Evolutionary conservation across 2,113 vertebrate genomes (phyloP), one percentile per base, ranked within the genome.

Genomic region (Megalops atlanticus): DNA sequence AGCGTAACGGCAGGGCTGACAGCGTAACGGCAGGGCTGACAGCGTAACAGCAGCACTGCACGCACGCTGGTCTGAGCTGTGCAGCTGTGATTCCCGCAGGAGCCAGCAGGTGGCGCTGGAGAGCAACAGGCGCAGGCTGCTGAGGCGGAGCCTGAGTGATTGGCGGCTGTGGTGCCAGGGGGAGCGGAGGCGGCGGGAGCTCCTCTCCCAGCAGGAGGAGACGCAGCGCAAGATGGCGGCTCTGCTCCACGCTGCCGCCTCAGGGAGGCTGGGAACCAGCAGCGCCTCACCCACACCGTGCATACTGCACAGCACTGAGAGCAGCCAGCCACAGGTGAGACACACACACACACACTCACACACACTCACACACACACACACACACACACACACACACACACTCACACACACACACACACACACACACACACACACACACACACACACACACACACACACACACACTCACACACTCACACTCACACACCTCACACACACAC

Each of bases 201-300:
- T 97, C 78, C 90, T 94, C 24, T 76, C 84, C 6, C 90, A 87
- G 80, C 96, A 95, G 70, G 92, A 96, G 73, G 92, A 97, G 89
- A 98, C 85, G 0, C 93, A 90, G 33, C 91, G 78, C 84, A 99
- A 96, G 90, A 97, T 98, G 95, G 91, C 91, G 3, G 92, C 93
- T 76, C 89, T 98, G 81, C 92, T 99, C 58, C 83, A 89, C 15
- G 94, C 94, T 36, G 92, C 92, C 2, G 88, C 92, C 18, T 87
- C 86, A 21, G 91, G 95, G 49, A 94, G 90, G 75, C 85, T 94
- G 33, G 71, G 33, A 11, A 35, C 78, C 35, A 83, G 73, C 78
- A 58, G 7, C 27, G 83, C 70, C 40, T 69, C 70, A 36, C 11
- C 70, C 4, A 80, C 86, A 79, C 71, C 82, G 40, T 6, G 33